phyloP scores from a whole-genome alignment of 2,888 invertebrate species.

The Chymomyza caudatula region DNA sequence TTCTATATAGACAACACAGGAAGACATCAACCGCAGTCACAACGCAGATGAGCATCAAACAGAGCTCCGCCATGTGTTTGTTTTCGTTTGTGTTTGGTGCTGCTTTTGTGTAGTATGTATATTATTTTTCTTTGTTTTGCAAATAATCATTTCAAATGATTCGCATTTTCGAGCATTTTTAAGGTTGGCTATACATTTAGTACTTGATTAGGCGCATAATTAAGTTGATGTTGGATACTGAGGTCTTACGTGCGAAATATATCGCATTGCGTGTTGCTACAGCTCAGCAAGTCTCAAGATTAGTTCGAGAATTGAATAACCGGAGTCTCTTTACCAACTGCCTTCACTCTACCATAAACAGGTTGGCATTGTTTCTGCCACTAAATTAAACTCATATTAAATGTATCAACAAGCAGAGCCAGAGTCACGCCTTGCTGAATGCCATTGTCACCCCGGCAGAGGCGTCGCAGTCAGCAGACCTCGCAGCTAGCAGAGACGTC shows the following conservation, averaged over 20 bases:
- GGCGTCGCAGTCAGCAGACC: neutral
- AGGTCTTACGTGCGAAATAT: constrained; percentile 32
- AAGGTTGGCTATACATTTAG: too few relatives aligned
- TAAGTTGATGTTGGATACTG: constrained; percentile 21
- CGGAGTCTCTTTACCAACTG: neutral
- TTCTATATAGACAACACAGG: constrained; percentile 59
- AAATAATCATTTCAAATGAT: constrained; percentile 38
- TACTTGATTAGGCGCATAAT: constrained; percentile 8
- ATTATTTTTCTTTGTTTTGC: constrained; percentile 32
- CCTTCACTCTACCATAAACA: neutral
- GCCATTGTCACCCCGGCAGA: neutral
- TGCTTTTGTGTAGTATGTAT: too few relatives aligned
- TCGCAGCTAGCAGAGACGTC: too few relatives aligned
- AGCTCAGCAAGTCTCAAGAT: neutral
- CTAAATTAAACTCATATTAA: neutral
- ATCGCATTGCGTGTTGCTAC: too few relatives aligned
- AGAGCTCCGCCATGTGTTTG: constrained; percentile 22
- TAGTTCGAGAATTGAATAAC: neutral
- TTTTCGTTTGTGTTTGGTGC: too few relatives aligned
- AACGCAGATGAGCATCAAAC: constrained; percentile 17
- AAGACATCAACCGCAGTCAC: constrained; percentile 39
- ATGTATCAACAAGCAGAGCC: neutral
- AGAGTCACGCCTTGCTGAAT: neutral
- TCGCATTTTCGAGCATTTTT: constrained; percentile 2
- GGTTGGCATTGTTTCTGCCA: neutral